phyloP scores from a whole-genome alignment of 2,888 invertebrate genomes.

The Micoletzkya japonica region DNA sequence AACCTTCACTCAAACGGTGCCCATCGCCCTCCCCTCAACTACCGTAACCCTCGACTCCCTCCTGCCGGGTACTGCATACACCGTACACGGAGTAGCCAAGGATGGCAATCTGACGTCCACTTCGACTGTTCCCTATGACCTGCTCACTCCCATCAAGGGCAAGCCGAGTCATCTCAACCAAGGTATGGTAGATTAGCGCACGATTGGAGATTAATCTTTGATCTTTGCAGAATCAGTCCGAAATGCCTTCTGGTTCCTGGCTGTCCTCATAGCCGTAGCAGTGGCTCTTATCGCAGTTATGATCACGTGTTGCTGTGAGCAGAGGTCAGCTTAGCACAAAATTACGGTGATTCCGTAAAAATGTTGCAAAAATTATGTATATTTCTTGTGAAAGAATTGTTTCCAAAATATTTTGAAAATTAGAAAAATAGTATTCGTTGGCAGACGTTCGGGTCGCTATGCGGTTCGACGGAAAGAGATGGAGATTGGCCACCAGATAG shows the following conservation, averaged over 20 bases:
- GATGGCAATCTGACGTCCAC: constrained; percentile 72
- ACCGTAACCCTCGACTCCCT: not conserved
- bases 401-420: not conserved
- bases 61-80: constrained; percentile 73
- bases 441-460: constrained; percentile 35
- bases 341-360: too few species aligned
- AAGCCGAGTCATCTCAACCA: constrained; percentile 42
- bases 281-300: constrained; percentile 62
- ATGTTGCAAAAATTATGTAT: too few species aligned
- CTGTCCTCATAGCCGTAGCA: constrained; percentile 63
- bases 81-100: constrained; percentile 84
- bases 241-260: constrained; percentile 66
- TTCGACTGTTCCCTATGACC: constrained; percentile 33
- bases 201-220: not conserved
- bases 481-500: constrained; percentile 50
- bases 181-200: constrained; percentile 17
- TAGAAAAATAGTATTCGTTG: too few species aligned
- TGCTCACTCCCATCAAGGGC: constrained; percentile 37
- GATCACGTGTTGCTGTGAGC: constrained; percentile 58
- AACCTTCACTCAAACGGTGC: not conserved
- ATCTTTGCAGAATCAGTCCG: constrained; percentile 57
- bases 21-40: constrained; percentile 17
- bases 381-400: not conserved
- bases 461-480: constrained; percentile 51
- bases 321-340: constrained; percentile 31